Base-by-base conservation (phyloP, 2,113 vertebrate species). In the Etheostoma spectabile region DNA sequence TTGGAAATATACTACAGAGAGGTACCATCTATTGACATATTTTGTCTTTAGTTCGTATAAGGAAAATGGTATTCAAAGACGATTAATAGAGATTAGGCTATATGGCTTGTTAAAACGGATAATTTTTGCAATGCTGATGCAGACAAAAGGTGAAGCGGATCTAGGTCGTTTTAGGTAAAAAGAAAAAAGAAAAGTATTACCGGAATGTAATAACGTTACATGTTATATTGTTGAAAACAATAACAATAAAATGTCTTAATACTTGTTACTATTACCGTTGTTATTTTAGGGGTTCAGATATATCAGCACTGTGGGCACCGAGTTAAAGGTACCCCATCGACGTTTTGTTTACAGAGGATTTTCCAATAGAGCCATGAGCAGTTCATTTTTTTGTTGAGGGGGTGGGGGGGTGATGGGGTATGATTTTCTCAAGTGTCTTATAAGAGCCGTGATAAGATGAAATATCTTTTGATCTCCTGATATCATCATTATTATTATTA, bases 191-290 rank as follows among this genome's bases (percentile, higher is more conserved):
- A 51, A 42, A 62, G 33, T 38, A 13, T 88, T 93, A 91, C 87
- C 90, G 74, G 85, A 90, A 93, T 93, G 92, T 92, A 92, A 93
- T 81, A 91, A 89, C 88, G 77, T 90, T 86, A 86, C 87, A 86
- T 91, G 87, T 72, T 88, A 89, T 88, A 87, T 87, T 93, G 93
- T 91, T 93, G 85, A 93, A 91, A 93, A 96, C 92, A 95, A 92
- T 93, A 89, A 87, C 80, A 93, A 93, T 94, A 93, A 91, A 95
- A 95, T 86, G 94, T 95, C 94, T 95, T 95, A 95, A 93, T 92
- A 94, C 88, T 93, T 91, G 81, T 86, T 86, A 92, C 86, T 90
- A 93, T 87, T 91, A 93, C 85, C 85, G 81, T 91, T 92, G 83
- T 93, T 92, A 88, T 91, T 93, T 90, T 93, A 91, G 90, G 84